These are phyloP conservation scores for Oplegnathus fasciatus DNA, from an alignment of 2,113 vertebrate genomes.

Conservation along the genomic window DNA sequence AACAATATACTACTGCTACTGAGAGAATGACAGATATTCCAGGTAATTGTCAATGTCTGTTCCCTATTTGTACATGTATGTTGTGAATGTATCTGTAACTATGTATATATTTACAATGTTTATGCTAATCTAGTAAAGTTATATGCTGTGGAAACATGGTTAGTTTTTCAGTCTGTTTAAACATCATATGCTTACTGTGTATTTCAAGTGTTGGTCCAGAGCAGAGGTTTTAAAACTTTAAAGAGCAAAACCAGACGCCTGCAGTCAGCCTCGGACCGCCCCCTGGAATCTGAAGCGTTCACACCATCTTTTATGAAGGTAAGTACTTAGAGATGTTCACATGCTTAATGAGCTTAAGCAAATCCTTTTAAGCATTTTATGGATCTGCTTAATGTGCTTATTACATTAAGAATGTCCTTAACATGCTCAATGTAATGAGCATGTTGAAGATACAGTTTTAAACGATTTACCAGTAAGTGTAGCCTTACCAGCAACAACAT, in stretches of 20 bases:
- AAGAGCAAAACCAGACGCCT: conserved; percentile 90
- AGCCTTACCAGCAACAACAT: neutral
- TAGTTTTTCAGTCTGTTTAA: neutral
- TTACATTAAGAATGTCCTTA: neutral
- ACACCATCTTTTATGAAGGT: conserved; percentile 95
- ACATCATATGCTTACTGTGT: neutral
- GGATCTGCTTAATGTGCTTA: neutral
- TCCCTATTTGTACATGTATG: neutral
- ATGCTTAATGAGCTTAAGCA: neutral
- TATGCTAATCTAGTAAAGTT: neutral
- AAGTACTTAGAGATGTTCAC: neutral
- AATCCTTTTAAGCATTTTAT: neutral
- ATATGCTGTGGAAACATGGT: neutral
- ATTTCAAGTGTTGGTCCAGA: conserved; percentile 88
- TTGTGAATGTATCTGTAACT: neutral
- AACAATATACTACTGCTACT: neutral
- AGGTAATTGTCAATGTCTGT: neutral
- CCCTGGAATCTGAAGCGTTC: conserved; percentile 86
- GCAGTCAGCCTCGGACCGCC: conserved; percentile 87
- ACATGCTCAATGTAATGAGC: too few relatives aligned
- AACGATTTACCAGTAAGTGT: neutral
- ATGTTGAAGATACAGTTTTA: neutral
- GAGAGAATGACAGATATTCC: neutral
- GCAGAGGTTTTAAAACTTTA: conserved; percentile 94
- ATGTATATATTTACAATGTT: neutral